phyloP scores from a whole-genome alignment of 2,797 vertebrate genomes.

The Ataeniobius toweri region DNA sequence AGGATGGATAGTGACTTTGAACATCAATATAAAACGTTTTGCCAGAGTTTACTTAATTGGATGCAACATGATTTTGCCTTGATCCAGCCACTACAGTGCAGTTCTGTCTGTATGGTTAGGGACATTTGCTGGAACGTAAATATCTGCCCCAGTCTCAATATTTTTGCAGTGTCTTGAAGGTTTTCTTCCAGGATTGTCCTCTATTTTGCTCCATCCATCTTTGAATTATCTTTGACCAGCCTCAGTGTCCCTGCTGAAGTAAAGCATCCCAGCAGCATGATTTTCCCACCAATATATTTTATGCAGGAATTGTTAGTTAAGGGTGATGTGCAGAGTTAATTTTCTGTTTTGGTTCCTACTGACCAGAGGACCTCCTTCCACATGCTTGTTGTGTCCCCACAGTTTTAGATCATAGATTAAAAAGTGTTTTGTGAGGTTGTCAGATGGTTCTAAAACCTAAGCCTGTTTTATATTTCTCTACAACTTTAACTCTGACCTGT shows the following conservation, averaged over 20 bases:
- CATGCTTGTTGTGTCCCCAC: not conserved
- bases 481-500: too few species aligned
- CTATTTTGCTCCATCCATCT: not conserved
- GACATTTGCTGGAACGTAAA: too few species aligned
- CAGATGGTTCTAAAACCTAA: too few species aligned
- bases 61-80: too few species aligned
- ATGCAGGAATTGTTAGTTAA: not conserved
- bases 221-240: not conserved
- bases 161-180: too few species aligned
- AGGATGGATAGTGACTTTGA: not conserved
- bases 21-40: not conserved
- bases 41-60: too few species aligned
- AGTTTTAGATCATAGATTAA: not conserved
- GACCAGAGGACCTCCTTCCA: not conserved
- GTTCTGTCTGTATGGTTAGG: too few species aligned
- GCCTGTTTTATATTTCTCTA: too few species aligned
- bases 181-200: too few species aligned
- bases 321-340: not conserved
- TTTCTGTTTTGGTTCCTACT: not conserved
- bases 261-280: not conserved
- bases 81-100: too few species aligned
- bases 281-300: not conserved
- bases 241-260: not conserved
- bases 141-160: too few species aligned
- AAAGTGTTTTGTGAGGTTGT: not conserved